These are phyloP conservation scores for Trematomus loennbergii DNA, from an alignment of 2,113 vertebrate genomes.

Conservation along the genomic window DNA sequence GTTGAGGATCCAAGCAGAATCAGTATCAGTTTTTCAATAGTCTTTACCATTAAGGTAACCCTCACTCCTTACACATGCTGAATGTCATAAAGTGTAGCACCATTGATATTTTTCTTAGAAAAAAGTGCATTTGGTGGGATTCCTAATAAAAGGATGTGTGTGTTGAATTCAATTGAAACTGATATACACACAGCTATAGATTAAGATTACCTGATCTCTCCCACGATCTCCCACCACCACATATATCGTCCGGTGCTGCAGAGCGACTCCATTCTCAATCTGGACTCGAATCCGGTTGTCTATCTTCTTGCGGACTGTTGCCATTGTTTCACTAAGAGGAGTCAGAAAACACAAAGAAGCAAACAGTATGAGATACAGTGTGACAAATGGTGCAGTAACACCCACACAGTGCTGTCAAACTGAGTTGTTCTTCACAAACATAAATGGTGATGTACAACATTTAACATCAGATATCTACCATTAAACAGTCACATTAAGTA, in stretches of 20 bases:
- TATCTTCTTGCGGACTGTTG: constrained; percentile 93
- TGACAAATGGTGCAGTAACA: not conserved
- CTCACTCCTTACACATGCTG: no score
- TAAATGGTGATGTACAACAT: no score
- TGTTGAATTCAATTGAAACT: no score
- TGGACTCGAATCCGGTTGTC: constrained; percentile 96
- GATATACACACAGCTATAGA: rapidly evolving
- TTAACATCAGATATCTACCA: no score
- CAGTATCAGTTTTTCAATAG: no score
- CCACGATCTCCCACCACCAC: constrained; percentile 94
- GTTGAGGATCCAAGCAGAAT: no score
- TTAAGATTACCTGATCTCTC: constrained; percentile 90
- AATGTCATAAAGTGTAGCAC: no score
- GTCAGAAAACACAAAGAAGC: not conserved
- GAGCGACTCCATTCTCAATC: constrained; percentile 95
- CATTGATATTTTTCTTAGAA: no score
- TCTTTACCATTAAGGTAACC: no score
- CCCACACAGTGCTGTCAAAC: not conserved
- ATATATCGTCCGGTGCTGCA: constrained; percentile 90
- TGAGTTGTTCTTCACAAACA: not conserved
- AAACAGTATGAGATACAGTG: not conserved
- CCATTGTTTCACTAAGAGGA: constrained; percentile 61
- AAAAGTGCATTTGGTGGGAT: no score
- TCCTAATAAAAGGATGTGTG: no score
- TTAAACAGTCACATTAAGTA: no score